These are phyloP conservation scores for Romanogobio albipinnatus DNA, from an alignment of 2,113 vertebrate species.

Conservation along the genomic window DNA sequence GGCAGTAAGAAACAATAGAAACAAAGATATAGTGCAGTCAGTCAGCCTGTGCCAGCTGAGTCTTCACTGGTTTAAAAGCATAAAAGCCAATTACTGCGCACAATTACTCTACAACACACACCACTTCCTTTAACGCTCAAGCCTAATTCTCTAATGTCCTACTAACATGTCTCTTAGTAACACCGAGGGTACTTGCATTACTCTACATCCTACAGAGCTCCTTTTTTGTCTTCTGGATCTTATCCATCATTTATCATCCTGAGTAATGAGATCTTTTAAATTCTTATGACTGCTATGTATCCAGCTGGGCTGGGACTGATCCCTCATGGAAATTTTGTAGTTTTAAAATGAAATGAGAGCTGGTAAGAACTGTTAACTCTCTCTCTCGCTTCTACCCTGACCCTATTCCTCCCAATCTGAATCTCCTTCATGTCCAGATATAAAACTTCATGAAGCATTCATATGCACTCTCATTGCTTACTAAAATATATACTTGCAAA, in stretches of 20 bases:
- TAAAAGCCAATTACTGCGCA: conserved; percentile 28
- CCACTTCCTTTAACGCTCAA: conserved; percentile 17
- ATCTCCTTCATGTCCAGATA: background rate
- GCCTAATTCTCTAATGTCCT: conserved; percentile 12
- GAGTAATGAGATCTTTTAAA: conserved; percentile 36
- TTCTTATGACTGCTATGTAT: conserved; percentile 33
- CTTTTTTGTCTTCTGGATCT: conserved; percentile 12
- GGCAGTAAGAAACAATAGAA: background rate
- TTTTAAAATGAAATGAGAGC: conserved; percentile 62
- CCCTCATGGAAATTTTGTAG: conserved; percentile 55
- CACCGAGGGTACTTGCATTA: background rate
- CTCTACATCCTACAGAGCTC: conserved; percentile 4
- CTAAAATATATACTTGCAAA: background rate
- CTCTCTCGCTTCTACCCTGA: conserved; percentile 5
- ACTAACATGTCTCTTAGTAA: conserved; percentile 18
- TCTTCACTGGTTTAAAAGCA: conserved; percentile 42
- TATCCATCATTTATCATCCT: conserved; percentile 31
- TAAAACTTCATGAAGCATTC: conserved; percentile 1
- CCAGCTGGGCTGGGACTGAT: conserved; percentile 60
- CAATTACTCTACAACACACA: conserved; percentile 39
- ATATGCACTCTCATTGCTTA: background rate
- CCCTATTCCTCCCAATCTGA: background rate
- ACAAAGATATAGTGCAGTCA: background rate
- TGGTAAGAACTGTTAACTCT: conserved; percentile 41
- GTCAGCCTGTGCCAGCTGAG: background rate